phyloP scores from a whole-genome alignment of 2,797 vertebrate species.

The Oryzias sinensis region DNA sequence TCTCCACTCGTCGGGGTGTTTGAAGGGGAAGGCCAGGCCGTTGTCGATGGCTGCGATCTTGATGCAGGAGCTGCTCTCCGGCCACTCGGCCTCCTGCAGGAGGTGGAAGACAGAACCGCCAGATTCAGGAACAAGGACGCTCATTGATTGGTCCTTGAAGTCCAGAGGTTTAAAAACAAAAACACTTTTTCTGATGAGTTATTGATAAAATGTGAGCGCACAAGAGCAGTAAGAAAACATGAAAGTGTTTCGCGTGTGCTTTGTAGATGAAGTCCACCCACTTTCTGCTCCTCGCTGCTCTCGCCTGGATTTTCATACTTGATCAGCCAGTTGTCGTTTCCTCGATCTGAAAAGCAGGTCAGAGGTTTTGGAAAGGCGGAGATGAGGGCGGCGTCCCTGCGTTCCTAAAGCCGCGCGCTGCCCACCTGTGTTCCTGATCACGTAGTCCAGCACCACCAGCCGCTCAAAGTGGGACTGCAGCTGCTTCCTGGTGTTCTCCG shows the following conservation, averaged over 20 bases:
- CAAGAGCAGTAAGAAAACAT: no score
- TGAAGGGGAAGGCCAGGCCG: constrained; percentile 96
- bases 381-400: background rate
- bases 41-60: constrained; percentile 98
- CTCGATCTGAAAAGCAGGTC: constrained; percentile 82
- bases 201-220: constrained; percentile 9
- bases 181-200: background rate
- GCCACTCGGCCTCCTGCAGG: constrained; percentile 82
- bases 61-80: constrained; percentile 76
- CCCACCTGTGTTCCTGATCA: constrained; percentile 96
- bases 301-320: constrained; percentile 87
- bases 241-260: no score
- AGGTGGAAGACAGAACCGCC: no score
- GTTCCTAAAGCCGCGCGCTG: background rate
- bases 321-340: constrained; percentile 98
- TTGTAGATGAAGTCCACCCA: constrained; percentile 42
- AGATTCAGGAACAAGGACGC: no score
- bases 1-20: constrained; percentile 98
- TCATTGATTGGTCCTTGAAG: no score
- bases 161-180: background rate
- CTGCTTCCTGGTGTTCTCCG: constrained; percentile 96
- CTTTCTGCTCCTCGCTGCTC: constrained; percentile 77
- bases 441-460: constrained; percentile 92
- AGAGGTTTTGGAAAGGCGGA: background rate
- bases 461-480: constrained; percentile 97